phyloP scores from a whole-genome alignment of 2,888 invertebrate genomes.

The Apamea monoglypha region DNA sequence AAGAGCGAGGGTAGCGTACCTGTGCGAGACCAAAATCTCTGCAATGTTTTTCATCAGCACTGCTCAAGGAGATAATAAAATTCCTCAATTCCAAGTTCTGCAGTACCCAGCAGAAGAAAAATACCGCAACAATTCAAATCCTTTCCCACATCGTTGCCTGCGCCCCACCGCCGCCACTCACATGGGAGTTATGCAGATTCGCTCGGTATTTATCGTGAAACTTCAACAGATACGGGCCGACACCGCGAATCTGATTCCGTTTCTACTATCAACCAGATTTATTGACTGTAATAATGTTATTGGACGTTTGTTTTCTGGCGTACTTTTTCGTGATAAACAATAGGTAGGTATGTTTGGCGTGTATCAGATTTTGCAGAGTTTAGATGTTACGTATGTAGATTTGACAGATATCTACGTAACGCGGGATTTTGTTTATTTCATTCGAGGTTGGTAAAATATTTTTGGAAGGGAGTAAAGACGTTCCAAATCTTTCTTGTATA shows the following conservation, averaged over 20 bases:
- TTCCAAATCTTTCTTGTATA: constrained; percentile 25
- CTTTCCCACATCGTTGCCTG: constrained; percentile 22
- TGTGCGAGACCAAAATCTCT: too few relatives aligned
- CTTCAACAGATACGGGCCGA: constrained; percentile 88
- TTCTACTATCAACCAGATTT: constrained; percentile 84
- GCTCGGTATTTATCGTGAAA: constrained; percentile 87
- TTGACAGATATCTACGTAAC: constrained; percentile 53
- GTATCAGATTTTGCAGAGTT: constrained; percentile 65
- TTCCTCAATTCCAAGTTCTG: neutral
- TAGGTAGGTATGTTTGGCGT: constrained; percentile 67
- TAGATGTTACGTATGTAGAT: constrained; percentile 61
- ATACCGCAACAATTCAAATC: constrained; percentile 21
- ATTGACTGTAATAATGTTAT: constrained; percentile 81
- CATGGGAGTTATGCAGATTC: constrained; percentile 89
- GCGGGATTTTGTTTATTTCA: constrained; percentile 48
- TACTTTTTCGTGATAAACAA: constrained; percentile 66
- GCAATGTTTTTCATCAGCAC: neutral
- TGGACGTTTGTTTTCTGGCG: constrained; percentile 61
- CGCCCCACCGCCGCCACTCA: constrained; percentile 79
- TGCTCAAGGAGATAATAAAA: neutral
- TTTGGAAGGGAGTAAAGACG: constrained; percentile 32
- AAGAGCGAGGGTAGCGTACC: too few relatives aligned
- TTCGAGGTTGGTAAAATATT: constrained; percentile 44
- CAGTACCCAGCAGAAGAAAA: neutral
- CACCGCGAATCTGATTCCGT: constrained; percentile 89